Percentiles rank a stretch among this genome's conserved stretches.
These are phyloP conservation scores for Helicoverpa zea DNA, from an alignment of 1,140 invertebrate species.

Conservation along the genomic window DNA sequence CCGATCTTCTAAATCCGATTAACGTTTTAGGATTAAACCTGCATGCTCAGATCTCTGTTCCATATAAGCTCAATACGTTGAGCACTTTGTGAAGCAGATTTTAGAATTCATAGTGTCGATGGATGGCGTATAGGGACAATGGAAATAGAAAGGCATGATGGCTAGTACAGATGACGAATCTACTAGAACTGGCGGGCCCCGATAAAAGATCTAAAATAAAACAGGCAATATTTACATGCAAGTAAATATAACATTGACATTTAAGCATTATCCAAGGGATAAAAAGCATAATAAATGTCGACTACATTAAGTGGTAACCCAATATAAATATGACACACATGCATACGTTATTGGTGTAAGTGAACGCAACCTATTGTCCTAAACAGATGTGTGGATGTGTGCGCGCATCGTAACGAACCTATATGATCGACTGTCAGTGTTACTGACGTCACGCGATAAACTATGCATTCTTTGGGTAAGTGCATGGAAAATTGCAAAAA, in stretches of 20 bases:
- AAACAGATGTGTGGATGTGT: background rate
- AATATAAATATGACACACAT: conserved; percentile 14
- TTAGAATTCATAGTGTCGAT: too few species aligned
- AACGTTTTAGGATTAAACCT: background rate
- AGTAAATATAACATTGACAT: too few species aligned
- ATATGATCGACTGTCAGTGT: conserved; percentile 21
- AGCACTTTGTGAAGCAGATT: background rate
- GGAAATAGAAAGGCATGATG: too few species aligned
- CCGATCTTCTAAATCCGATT: background rate
- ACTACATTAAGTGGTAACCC: background rate
- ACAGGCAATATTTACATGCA: too few species aligned
- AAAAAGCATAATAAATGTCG: too few species aligned
- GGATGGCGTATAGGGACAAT: too few species aligned
- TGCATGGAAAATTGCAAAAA: background rate
- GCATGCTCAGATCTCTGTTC: background rate
- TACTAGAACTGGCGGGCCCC: too few species aligned
- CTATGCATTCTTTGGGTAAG: background rate
- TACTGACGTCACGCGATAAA: conserved; percentile 9
- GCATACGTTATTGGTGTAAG: conserved; percentile 8
- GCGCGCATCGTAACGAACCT: conserved; percentile 15
- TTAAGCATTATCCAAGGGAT: too few species aligned
- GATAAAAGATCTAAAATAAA: too few species aligned
- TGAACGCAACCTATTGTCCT: conserved; percentile 34
- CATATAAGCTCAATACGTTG: background rate
- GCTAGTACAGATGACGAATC: too few species aligned